Base-by-base conservation (phyloP, 2,888 invertebrate genomes). In the Acrocera orbiculus region DNA sequence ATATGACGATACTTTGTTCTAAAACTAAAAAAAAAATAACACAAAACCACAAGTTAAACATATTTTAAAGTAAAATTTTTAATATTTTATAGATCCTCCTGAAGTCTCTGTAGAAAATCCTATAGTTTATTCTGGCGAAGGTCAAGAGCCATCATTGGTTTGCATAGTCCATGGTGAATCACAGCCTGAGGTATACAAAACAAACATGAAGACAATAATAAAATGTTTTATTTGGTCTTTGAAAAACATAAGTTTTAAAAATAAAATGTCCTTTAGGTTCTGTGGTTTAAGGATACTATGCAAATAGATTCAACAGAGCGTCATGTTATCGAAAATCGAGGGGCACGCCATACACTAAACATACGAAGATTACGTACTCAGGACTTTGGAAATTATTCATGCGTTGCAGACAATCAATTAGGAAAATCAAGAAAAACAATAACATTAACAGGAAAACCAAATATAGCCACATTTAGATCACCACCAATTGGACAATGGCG, bases 351-450 rank as follows among this genome's bases (percentile, higher is more conserved):
- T 48, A 67, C 66, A 4, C 61, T 69, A 37, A 62, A 68, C 46
- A 65, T 69, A 40, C 58, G 67, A 11, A 67, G 67, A 54, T 68
- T 69, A 30, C 63, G 67, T 42, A 54, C 58, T 29, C 59, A 63
- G 22, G 70, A 70, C 53, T 69, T 70, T 46, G 69, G 69, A 36
- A 68, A 68, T 54, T 70, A 70, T 53, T 66, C 67, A 42, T 70
- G 70, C 51, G 63, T 65, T 32, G 70, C 69, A 14, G 67, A 70
- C 47, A 70, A 70, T 56, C 61, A 62, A 42, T 58, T 69, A 40
- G 70, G 70, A 32, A 64, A 66, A 50, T 62, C 63, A 22, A 56
- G 63, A 37, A 65, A 66, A 49, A 65, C 61, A 46, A 63, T 70
- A 34, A 64, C 67, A 52, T 56, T 70, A 42, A 67, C 69, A 45